Evolutionary conservation across 2,113 vertebrate genomes (phyloP).

Genomic region (Ranitomeya imitator): DNA sequence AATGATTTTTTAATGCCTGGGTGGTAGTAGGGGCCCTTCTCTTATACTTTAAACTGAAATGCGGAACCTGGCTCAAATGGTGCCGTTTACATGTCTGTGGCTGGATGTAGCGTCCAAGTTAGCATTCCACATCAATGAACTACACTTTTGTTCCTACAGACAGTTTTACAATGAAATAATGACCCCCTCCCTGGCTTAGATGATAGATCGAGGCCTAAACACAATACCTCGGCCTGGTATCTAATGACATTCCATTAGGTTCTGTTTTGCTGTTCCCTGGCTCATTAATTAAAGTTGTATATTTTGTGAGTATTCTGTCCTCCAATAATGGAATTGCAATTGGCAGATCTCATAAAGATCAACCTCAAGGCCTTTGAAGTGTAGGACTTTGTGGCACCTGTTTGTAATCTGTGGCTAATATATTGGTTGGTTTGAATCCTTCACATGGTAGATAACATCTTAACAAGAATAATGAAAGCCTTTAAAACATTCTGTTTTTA

Average conservation of each 20-base stretch:
- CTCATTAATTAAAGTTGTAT: constrained; percentile 40
- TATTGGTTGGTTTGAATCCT: neutral
- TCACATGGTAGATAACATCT: neutral
- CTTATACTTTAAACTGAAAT: constrained; percentile 43
- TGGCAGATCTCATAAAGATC: neutral
- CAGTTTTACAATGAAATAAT: constrained; percentile 48
- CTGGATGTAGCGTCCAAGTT: neutral
- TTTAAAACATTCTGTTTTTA: neutral
- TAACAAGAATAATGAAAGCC: neutral
- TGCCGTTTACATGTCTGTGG: constrained; percentile 39
- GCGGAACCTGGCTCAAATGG: constrained; percentile 2
- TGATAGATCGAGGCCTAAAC: neutral
- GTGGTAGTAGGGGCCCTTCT: constrained; percentile 1
- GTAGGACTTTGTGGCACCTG: neutral
- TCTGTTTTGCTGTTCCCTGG: constrained; percentile 6
- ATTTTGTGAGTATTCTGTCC: neutral
- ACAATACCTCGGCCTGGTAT: constrained; percentile 17
- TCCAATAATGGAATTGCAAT: constrained; percentile 17
- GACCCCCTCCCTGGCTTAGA: constrained; percentile 31
- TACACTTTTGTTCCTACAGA: constrained; percentile 14
- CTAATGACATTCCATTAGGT: neutral
- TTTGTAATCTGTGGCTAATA: neutral
- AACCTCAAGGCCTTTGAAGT: constrained; percentile 11
- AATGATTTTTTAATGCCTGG: constrained; percentile 46
- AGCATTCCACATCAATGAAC: constrained; percentile 36